phyloP scores from a whole-genome alignment of 2,888 invertebrate genomes.

The Dryomyza anilis region DNA sequence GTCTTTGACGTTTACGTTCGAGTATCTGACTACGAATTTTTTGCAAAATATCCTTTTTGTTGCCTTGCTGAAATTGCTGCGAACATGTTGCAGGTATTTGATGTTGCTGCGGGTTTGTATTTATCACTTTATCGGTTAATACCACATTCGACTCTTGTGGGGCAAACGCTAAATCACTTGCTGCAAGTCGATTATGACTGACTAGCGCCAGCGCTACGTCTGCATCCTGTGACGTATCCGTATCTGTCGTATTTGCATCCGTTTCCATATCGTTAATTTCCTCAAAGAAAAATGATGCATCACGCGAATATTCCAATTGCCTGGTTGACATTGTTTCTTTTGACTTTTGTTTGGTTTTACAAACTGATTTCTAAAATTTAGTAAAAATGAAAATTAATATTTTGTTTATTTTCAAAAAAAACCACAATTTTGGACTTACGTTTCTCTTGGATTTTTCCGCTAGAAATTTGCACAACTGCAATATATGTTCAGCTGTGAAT shows the following conservation, averaged over 20 bases:
- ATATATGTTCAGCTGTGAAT: constrained; percentile 46
- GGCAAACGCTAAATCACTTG: not conserved
- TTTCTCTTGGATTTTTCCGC: constrained; percentile 54
- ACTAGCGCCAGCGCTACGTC: not conserved
- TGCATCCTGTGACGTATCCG: not conserved
- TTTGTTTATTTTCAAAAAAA: not conserved
- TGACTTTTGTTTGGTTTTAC: not conserved
- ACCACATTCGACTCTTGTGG: constrained; percentile 14
- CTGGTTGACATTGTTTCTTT: constrained; percentile 5
- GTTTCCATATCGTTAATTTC: not conserved
- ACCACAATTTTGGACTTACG: constrained; percentile 35
- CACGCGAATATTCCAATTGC: not conserved
- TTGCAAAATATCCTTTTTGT: constrained; percentile 50
- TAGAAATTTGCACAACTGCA: constrained; percentile 53
- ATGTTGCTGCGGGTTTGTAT: constrained; percentile 1
- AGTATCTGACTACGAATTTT: constrained; percentile 58
- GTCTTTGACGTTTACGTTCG: constrained; percentile 54
- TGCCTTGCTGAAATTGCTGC: constrained; percentile 34
- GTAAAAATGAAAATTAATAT: not conserved
- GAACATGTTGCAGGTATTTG: constrained; percentile 27
- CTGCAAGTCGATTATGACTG: constrained; percentile 30
- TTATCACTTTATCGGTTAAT: not conserved
- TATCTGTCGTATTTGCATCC: not conserved
- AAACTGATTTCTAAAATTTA: not conserved
- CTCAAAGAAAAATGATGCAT: not conserved